Evolutionary conservation across 1,140 invertebrate genomes (phyloP), one percentile per base, ranked within the genome.

Genomic region (Bombus waltoni): DNA sequence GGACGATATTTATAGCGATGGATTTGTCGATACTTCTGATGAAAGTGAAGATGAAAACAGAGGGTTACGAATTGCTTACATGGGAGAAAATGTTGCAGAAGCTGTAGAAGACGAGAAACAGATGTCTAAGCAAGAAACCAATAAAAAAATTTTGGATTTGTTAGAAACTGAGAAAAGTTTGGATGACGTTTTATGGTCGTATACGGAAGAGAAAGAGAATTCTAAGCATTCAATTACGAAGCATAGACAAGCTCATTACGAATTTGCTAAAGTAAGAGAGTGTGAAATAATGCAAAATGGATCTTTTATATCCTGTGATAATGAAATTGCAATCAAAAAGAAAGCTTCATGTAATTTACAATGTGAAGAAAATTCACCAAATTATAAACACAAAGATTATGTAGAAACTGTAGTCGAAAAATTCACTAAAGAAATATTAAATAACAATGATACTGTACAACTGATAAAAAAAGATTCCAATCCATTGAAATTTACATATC

Each of bases 1-100:
- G 0, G 95, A 95, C 74, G 95, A 96, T 72, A 93, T 93, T 13
- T 95, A 93, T 35, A 94, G 93, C n/a, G 94, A 94, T 38, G 93
- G 92, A 18, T 90, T 93, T 73, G 75, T 90, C 35, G 95, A 95
- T 78, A 94, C 92, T 8, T 92, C 92, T 35, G 94, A 94, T 22
- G 94, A 93, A 47, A 92, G 91, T 81, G 92, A 93, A 40, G 94
- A 94, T 89, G 91, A 94, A 81, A 92, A 91, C 87, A 94, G 95
- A 65, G 96, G 97, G 2, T 94, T 97, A 0, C 95, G 96, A 68
- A 98, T 98, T 89, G 97, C 98, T 84, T 98, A 98, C 90, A 98
- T 97, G 88, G 97, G 97, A 4, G 97, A 98, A 44, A 98, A 98
- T 94, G 96, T 98, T 62, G 98, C 98, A 1, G 98, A 98, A 94